phyloP scores from a whole-genome alignment of 2,888 invertebrate species.

The Melinopterus prodromus region DNA sequence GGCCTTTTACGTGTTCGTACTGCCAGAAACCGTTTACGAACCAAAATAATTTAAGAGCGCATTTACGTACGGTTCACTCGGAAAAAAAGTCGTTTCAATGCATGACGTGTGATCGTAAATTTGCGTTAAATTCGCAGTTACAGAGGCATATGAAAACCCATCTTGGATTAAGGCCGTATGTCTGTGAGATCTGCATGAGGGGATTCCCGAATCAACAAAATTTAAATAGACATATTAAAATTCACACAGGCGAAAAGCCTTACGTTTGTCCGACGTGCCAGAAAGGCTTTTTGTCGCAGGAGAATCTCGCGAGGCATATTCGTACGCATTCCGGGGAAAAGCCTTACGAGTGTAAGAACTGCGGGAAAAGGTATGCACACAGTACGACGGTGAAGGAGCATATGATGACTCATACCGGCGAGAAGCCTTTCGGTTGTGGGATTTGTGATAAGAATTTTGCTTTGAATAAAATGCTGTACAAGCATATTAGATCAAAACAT shows the following conservation, averaged over 20 bases:
- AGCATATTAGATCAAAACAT: conserved; percentile 52
- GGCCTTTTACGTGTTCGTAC: conserved; percentile 50
- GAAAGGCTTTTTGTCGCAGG: conserved; percentile 51
- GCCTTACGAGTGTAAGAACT: conserved; percentile 51
- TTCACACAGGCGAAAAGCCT: conserved; percentile 55
- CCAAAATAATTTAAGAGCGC: conserved; percentile 48
- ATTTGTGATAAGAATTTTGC: conserved; percentile 51
- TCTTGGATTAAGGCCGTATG: conserved; percentile 53
- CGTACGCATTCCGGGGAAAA: conserved; percentile 57
- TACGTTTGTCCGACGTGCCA: conserved; percentile 51
- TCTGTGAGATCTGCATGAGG: conserved; percentile 51
- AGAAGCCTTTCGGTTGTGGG: conserved; percentile 53
- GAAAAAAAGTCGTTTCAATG: conserved; percentile 51
- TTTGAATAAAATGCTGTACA: conserved; percentile 53
- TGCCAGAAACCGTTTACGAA: conserved; percentile 53
- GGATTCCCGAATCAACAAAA: conserved; percentile 54
- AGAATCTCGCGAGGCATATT: conserved; percentile 52
- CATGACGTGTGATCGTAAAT: conserved; percentile 52
- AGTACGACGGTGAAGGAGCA: conserved; percentile 57
- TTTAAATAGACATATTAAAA: conserved; percentile 53
- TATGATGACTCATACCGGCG: conserved; percentile 52
- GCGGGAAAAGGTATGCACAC: conserved; percentile 54
- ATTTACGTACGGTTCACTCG: conserved; percentile 47
- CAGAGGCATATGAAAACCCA: conserved; percentile 54
- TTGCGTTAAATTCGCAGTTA: conserved; percentile 52